Percentiles rank a stretch among this genome's conserved stretches.
Conservation (phyloP, 1,140 invertebrate species). For the Drosophila ambigua region DNA sequence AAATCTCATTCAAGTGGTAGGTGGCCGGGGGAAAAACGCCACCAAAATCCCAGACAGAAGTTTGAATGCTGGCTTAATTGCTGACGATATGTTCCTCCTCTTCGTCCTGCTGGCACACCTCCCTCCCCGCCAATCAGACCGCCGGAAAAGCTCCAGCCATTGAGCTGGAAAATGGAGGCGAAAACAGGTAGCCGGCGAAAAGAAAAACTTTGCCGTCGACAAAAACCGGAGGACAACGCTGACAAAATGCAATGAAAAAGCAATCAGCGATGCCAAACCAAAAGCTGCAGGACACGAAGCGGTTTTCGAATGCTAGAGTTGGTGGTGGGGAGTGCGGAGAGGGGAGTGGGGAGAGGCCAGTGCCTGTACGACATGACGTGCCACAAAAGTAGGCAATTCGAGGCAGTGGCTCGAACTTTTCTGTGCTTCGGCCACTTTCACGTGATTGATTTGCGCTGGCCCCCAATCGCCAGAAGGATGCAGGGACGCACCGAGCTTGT, state of each 20-base stretch:
- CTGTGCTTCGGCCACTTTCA: constrained; percentile 61
- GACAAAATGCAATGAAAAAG: constrained; percentile 77
- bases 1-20: constrained; percentile 52
- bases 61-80: constrained; percentile 77
- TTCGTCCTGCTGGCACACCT: background rate
- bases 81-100: constrained; percentile 68
- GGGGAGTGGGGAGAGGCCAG: constrained; percentile 1
- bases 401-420: constrained; percentile 70
- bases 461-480: constrained; percentile 9
- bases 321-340: background rate
- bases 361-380: constrained; percentile 11
- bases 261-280: constrained; percentile 60
- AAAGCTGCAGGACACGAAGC: constrained; percentile 29
- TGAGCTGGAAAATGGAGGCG: constrained; percentile 61
- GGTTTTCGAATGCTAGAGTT: background rate
- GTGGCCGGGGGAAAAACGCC: constrained; percentile 1
- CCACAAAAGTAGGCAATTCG: constrained; percentile 74
- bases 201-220: constrained; percentile 61
- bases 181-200: constrained; percentile 52
- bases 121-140: background rate
- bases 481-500: constrained; percentile 51
- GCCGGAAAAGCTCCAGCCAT: constrained; percentile 26
- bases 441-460: constrained; percentile 64
- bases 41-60: constrained; percentile 56
- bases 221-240: constrained; percentile 46